Conservation (phyloP, 2,888 invertebrate species). For the Diogma glabrata region DNA sequence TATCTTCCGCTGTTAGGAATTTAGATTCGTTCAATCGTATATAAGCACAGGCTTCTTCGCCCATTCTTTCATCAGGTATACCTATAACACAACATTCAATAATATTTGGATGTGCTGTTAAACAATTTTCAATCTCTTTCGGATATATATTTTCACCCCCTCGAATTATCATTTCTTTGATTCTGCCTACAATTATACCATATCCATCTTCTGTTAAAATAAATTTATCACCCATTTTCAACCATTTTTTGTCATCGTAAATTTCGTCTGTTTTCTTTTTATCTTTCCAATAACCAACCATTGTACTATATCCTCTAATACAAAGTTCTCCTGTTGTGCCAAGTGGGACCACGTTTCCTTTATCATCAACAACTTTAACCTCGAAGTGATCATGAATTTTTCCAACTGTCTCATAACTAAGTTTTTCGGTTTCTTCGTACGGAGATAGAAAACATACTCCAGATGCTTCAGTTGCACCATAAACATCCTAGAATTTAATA, state of each 20-base stretch:
- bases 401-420: conserved; percentile 42
- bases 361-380: conserved; percentile 45
- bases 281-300: conserved; percentile 67
- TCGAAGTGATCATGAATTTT: conserved; percentile 44
- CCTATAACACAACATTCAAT: conserved; percentile 59
- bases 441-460: conserved; percentile 42
- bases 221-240: conserved; percentile 54
- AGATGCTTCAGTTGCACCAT: conserved; percentile 48
- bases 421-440: conserved; percentile 36
- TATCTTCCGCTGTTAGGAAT: conserved; percentile 40
- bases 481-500: too few species aligned
- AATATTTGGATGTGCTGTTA: conserved; percentile 56
- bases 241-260: conserved; percentile 55
- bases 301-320: conserved; percentile 54
- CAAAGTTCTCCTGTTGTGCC: conserved; percentile 62
- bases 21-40: conserved; percentile 40
- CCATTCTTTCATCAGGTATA: conserved; percentile 55
- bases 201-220: conserved; percentile 53
- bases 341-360: conserved; percentile 49
- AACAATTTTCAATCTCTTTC: conserved; percentile 62
- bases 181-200: conserved; percentile 53
- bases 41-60: conserved; percentile 60
- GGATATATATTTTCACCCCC: conserved; percentile 76
- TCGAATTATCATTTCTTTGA: conserved; percentile 66
- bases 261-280: conserved; percentile 54